Evolutionary conservation across 2,797 vertebrate genomes (phyloP).

Genomic region (Phataginus tricuspis): DNA sequence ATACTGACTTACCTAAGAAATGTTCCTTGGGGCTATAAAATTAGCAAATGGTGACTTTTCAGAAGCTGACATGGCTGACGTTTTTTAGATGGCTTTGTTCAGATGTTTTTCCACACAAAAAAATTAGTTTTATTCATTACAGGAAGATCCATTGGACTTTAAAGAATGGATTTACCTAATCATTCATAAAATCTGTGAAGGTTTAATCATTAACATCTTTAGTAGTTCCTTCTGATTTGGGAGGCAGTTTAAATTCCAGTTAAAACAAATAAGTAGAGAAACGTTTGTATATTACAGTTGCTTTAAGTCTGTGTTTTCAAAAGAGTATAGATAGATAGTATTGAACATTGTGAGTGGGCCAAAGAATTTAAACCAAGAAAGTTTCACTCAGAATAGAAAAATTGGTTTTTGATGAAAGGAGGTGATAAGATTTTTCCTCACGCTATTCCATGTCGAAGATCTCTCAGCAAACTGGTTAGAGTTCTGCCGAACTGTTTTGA

Average conservation of each 20-base stretch:
- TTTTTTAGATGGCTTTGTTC: not conserved
- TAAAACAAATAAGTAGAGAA: not conserved
- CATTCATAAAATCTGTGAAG: not conserved
- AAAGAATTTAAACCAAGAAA: slow-evolving; percentile 9
- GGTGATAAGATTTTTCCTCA: not conserved
- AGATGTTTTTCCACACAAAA: not conserved
- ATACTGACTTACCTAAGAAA: not conserved
- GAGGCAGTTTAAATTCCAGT: not conserved
- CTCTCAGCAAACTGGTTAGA: slow-evolving; percentile 6
- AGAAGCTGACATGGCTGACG: not conserved
- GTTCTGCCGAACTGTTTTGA: not conserved
- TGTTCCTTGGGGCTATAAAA: not conserved
- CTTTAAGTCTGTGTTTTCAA: not conserved
- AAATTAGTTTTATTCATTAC: not conserved
- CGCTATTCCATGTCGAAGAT: not conserved
- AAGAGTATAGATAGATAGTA: not conserved
- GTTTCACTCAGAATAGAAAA: not conserved
- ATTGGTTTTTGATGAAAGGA: not conserved
- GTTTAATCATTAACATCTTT: not conserved
- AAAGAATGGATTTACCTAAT: not conserved
- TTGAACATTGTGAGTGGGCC: not conserved
- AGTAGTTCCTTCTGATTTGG: slow-evolving; percentile 7
- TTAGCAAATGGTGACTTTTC: not conserved
- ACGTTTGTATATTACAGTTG: not conserved
- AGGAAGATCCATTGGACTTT: not conserved